Conservation (phyloP, 2,113 vertebrate genomes). For the Pachyramphus minor region DNA sequence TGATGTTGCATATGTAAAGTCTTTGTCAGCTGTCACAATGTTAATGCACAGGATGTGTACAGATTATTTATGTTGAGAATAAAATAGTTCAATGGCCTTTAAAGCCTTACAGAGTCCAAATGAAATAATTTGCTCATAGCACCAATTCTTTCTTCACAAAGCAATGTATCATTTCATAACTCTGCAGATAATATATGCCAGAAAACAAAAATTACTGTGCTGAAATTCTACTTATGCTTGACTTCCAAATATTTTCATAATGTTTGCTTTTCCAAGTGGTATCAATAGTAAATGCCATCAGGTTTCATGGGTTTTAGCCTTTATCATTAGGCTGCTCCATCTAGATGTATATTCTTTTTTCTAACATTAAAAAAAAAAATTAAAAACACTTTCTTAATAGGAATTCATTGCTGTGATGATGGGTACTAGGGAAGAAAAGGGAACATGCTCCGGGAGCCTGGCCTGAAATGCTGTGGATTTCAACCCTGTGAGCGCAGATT, state of each 20-base stretch:
- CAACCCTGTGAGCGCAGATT: constrained; percentile 47
- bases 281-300: constrained; percentile 43
- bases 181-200: constrained; percentile 22
- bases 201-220: constrained; percentile 66
- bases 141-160: constrained; percentile 47
- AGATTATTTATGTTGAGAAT: constrained; percentile 70
- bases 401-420: constrained; percentile 65
- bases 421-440: constrained; percentile 67
- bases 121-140: constrained; percentile 14
- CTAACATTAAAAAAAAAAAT: background rate
- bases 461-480: constrained; percentile 39
- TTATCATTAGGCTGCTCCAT: constrained; percentile 14
- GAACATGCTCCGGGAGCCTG: constrained; percentile 52
- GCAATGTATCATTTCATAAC: constrained; percentile 15
- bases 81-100: constrained; percentile 57
- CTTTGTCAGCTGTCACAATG: constrained; percentile 53
- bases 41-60: constrained; percentile 66
- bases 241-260: constrained; percentile 67
- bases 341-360: constrained; percentile 40
- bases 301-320: constrained; percentile 23
- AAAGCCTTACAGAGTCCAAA: constrained; percentile 58
- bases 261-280: constrained; percentile 60
- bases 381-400: constrained; percentile 31
- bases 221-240: constrained; percentile 59
- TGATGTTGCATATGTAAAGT: constrained; percentile 65